phyloP scores from a whole-genome alignment of 2,113 vertebrate species.

The Otus sunia region DNA sequence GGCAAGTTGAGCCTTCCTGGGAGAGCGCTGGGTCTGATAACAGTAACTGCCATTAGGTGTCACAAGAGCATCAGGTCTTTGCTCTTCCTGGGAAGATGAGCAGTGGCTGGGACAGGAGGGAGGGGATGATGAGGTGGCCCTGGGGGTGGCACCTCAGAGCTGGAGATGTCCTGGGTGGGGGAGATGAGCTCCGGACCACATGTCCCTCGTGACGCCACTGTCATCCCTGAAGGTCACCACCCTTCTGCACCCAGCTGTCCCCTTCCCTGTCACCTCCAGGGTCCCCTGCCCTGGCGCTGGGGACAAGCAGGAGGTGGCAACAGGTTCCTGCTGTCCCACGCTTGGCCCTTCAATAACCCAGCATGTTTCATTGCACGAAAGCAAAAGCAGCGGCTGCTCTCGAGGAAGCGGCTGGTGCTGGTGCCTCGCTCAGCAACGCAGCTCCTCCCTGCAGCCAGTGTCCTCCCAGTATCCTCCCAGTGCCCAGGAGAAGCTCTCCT shows the following conservation, averaged over 20 bases:
- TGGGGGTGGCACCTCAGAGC: not conserved
- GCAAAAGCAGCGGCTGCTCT: not conserved
- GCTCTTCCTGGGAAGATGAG: not conserved
- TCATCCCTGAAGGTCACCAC: not conserved
- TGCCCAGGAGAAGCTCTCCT: not conserved
- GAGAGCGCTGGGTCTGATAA: not conserved
- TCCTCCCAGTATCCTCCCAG: not conserved
- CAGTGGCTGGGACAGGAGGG: not conserved
- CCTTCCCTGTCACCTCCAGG: not conserved
- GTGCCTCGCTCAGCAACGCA: not conserved
- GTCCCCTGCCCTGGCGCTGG: not conserved
- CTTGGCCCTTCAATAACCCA: not conserved
- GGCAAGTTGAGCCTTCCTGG: not conserved
- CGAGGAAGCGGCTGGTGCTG: not conserved
- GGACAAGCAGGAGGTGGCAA: not conserved
- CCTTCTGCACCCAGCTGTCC: not conserved
- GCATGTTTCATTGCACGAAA: fast-evolving
- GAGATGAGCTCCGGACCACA: fast-evolving
- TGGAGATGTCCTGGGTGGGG: not conserved
- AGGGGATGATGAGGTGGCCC: not conserved
- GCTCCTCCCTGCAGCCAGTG: not conserved
- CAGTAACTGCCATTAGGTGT: conserved; percentile 43
- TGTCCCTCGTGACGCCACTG: fast-evolving
- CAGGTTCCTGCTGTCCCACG: not conserved
- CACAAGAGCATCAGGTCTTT: conserved; percentile 36